These are phyloP conservation scores for Caenorhabditis sp. DNA, from an alignment of 2,888 invertebrate genomes.

Conservation along the genomic window DNA sequence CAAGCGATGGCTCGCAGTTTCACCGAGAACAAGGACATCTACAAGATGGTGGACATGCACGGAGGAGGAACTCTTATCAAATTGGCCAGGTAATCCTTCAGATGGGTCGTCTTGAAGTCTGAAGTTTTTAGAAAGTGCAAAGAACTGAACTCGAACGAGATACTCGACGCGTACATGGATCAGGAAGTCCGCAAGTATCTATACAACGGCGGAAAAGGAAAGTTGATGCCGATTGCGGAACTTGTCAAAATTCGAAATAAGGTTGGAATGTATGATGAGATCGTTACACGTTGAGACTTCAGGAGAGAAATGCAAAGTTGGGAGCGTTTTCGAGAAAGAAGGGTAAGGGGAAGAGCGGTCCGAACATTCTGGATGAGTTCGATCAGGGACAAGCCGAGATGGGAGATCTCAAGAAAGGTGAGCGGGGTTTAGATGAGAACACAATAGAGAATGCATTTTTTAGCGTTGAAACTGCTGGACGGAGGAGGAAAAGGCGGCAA, in stretches of 20 bases:
- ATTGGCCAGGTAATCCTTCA: conserved; percentile 82
- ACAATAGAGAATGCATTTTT: neutral
- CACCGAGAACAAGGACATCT: conserved; percentile 81
- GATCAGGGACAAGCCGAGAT: conserved; percentile 68
- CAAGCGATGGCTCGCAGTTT: conserved; percentile 15
- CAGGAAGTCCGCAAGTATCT: conserved; percentile 87
- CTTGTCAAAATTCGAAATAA: conserved; percentile 90
- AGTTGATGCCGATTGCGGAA: conserved; percentile 90
- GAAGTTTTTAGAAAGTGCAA: conserved; percentile 60
- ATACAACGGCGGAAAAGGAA: conserved; percentile 92
- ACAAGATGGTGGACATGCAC: conserved; percentile 92
- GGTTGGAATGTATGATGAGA: conserved; percentile 38
- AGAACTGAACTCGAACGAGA: conserved; percentile 25
- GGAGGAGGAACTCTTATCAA: conserved; percentile 92
- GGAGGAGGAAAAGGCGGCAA: conserved; percentile 73
- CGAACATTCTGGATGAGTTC: conserved; percentile 71
- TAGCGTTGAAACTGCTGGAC: conserved; percentile 76
- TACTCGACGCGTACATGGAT: conserved; percentile 63
- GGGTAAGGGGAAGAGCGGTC: conserved; percentile 73
- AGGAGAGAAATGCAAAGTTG: conserved; percentile 82
- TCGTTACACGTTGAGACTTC: neutral
- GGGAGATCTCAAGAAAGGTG: conserved; percentile 75
- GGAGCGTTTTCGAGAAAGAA: conserved; percentile 71
- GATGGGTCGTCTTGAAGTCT: too few species aligned
- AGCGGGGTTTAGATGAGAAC: neutral